phyloP scores from a whole-genome alignment of 1,140 invertebrate species.

The Parapsyche elsis region DNA sequence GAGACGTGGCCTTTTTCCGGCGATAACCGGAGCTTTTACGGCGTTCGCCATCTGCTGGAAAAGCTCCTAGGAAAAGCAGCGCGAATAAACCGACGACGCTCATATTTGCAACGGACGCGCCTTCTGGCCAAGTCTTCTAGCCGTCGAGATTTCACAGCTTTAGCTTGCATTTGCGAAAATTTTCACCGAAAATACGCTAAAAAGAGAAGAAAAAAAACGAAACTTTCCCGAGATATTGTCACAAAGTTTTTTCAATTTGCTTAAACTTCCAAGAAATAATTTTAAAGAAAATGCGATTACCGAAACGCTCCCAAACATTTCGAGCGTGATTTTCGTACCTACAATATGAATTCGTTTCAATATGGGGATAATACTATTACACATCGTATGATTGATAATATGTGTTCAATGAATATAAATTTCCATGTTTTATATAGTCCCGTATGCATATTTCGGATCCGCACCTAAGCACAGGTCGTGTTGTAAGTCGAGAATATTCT shows the following conservation, averaged over 20 bases:
- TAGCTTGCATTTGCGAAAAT: conserved; percentile 22
- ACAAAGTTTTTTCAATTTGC: conserved; percentile 22
- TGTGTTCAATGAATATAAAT: too few species aligned
- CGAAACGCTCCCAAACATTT: not conserved
- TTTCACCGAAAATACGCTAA: not conserved
- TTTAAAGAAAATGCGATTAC: not conserved
- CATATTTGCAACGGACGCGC: not conserved
- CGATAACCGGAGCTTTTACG: conserved; percentile 17
- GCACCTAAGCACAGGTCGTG: too few species aligned
- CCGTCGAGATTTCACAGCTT: conserved; percentile 8
- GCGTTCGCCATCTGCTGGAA: conserved; percentile 10
- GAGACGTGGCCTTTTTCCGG: not conserved
- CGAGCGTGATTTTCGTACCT: not conserved
- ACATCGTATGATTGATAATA: too few species aligned
- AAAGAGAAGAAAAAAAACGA: not conserved
- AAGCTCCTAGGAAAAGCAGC: not conserved
- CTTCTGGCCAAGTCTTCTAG: not conserved
- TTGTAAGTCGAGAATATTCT: too few species aligned
- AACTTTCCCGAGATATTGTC: conserved; percentile 4
- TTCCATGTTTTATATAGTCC: too few species aligned
- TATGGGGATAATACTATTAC: not conserved
- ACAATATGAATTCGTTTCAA: not conserved
- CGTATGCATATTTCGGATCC: too few species aligned
- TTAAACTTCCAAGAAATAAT: conserved; percentile 9
- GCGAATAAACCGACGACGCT: not conserved